A percentile compares a stretch with the other conserved stretches of the same genome.
Evolutionary conservation across 2,888 invertebrate species (phyloP).

Genomic region (Dorcus parallelipipedus): DNA sequence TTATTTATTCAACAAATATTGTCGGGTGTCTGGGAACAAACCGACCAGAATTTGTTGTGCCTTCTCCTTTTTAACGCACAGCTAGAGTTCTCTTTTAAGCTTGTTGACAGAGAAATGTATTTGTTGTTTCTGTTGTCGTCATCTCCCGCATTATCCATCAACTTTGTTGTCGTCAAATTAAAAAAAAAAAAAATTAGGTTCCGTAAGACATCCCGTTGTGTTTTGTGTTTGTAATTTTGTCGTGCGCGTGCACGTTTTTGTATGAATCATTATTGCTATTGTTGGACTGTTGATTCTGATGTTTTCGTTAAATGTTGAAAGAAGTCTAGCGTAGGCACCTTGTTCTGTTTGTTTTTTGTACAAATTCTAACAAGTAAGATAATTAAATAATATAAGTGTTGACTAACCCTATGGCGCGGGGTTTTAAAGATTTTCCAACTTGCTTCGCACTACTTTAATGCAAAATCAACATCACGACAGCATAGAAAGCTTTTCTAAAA

Average conservation of each 20-base stretch:
- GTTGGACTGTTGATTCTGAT: neutral
- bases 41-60: constrained; percentile 41
- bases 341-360: constrained; percentile 30
- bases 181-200: too few relatives aligned
- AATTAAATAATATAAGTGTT: constrained; percentile 32
- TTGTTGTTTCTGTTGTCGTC: constrained; percentile 7
- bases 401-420: constrained; percentile 19
- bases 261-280: neutral
- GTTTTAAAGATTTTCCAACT: neutral
- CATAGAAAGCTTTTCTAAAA: neutral
- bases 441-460: constrained; percentile 1
- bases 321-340: constrained; percentile 28
- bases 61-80: constrained; percentile 44
- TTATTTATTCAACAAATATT: neutral
- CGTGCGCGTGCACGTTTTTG: neutral
- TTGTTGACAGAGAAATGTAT: neutral
- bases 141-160: too few relatives aligned
- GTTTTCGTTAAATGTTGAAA: constrained; percentile 8
- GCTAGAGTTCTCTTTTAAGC: constrained; percentile 22
- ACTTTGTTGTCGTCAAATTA: too few relatives aligned
- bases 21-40: constrained; percentile 28
- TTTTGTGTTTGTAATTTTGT: neutral
- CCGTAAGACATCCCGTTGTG: neutral
- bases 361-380: constrained; percentile 36
- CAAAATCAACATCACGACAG: neutral